A percentile compares a stretch with the other conserved stretches of the same genome.
Conservation (phyloP, 2,888 invertebrate species). For the Cetonia aurata region DNA sequence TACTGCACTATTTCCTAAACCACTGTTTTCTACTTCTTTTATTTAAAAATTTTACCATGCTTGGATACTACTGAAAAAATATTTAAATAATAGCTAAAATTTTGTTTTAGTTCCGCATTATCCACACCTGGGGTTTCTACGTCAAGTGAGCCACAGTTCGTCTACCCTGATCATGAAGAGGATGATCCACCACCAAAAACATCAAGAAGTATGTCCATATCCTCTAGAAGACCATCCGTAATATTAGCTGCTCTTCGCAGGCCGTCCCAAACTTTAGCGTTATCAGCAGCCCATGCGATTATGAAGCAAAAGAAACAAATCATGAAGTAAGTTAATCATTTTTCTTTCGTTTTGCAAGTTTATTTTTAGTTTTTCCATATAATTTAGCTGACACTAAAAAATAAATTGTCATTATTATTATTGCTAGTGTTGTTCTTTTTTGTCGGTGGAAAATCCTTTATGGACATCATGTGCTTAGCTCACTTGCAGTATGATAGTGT, state of each 20-base stretch:
- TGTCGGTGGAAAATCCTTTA: too few relatives aligned
- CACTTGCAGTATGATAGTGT: too few relatives aligned
- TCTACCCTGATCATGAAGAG: constrained; percentile 18
- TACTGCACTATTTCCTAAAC: too few relatives aligned
- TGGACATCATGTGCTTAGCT: too few relatives aligned
- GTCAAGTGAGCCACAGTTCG: constrained; percentile 9
- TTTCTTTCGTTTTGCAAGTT: neutral
- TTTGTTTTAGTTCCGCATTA: constrained; percentile 22
- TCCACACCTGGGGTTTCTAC: constrained; percentile 8
- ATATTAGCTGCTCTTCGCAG: constrained; percentile 75
- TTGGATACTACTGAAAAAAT: too few relatives aligned
- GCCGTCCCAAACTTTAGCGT: constrained; percentile 72
- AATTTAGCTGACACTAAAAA: too few relatives aligned
- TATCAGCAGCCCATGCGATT: constrained; percentile 69
- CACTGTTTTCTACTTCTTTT: too few relatives aligned
- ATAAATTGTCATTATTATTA: too few relatives aligned
- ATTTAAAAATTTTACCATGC: too few relatives aligned
- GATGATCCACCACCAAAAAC: constrained; percentile 21
- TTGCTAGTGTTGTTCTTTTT: too few relatives aligned
- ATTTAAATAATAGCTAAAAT: neutral
- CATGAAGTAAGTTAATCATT: constrained; percentile 52
- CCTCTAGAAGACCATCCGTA: constrained; percentile 72
- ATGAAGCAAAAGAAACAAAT: constrained; percentile 62
- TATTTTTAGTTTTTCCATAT: too few relatives aligned
- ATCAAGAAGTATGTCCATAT: constrained; percentile 49